phyloP scores from a whole-genome alignment of 2,888 invertebrate genomes.

The Copidosoma aretas region DNA sequence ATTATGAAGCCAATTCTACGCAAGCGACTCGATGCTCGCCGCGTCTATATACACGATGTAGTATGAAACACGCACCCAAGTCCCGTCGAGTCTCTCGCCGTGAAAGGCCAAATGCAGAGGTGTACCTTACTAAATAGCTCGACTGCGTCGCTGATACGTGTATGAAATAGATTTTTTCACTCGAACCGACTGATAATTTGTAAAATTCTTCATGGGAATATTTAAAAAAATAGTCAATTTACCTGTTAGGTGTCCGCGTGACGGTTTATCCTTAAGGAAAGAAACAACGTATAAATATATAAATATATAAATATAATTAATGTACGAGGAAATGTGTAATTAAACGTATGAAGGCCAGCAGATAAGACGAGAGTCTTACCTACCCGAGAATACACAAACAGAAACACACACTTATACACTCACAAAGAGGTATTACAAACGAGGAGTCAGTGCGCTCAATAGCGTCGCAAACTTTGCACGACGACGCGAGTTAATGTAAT shows the following conservation, averaged over 20 bases:
- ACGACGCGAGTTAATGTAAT: slow-evolving; percentile 42
- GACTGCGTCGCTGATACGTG: slow-evolving; percentile 31
- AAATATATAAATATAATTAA: slow-evolving; percentile 46
- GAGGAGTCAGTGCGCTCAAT: slow-evolving; percentile 31
- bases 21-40: slow-evolving; percentile 14
- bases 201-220: slow-evolving; percentile 59
- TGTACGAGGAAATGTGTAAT: slow-evolving; percentile 45
- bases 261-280: slow-evolving; percentile 50
- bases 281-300: slow-evolving; percentile 41
- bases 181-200: slow-evolving; percentile 59
- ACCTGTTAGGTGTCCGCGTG: slow-evolving; percentile 54
- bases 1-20: slow-evolving; percentile 14
- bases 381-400: not conserved
- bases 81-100: slow-evolving; percentile 14
- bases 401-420: not conserved
- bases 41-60: not conserved
- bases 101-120: slow-evolving; percentile 18
- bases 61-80: not conserved
- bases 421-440: not conserved
- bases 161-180: slow-evolving; percentile 47
- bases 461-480: slow-evolving; percentile 36
- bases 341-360: slow-evolving; percentile 22
- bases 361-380: slow-evolving; percentile 6
- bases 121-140: slow-evolving; percentile 29
- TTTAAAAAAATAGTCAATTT: slow-evolving; percentile 60